Evolutionary conservation across 2,113 vertebrate genomes (phyloP).

Genomic region (Ibidorhyncha struthersii): DNA sequence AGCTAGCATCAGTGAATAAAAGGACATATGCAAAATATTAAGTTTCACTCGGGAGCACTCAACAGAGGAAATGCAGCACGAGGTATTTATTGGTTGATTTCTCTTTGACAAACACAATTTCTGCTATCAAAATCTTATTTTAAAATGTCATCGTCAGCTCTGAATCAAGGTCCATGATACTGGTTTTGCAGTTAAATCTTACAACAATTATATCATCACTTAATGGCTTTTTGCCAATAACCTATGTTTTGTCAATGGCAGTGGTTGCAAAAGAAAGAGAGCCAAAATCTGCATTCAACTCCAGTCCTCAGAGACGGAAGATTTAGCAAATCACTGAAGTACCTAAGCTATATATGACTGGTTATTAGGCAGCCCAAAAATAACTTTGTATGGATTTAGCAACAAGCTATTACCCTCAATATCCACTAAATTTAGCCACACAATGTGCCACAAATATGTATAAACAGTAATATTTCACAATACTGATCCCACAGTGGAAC

Average conservation of each 20-base stretch:
- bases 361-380: neutral
- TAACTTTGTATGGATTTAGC: neutral
- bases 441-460: neutral
- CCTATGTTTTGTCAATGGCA: neutral
- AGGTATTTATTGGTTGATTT: neutral
- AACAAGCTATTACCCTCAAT: neutral
- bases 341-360: neutral
- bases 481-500: neutral
- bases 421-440: conserved; percentile 19
- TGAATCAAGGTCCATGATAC: neutral
- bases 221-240: neutral
- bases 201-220: neutral
- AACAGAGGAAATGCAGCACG: neutral
- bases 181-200: neutral
- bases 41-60: neutral
- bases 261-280: neutral
- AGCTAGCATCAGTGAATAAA: neutral
- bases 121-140: neutral
- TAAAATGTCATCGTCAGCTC: neutral
- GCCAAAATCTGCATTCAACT: neutral
- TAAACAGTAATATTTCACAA: conserved; percentile 20
- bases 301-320: neutral
- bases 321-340: neutral
- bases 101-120: neutral
- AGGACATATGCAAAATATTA: neutral